Conservation (phyloP, 2,888 invertebrate genomes). For the Pogonocherus hispidulus region DNA sequence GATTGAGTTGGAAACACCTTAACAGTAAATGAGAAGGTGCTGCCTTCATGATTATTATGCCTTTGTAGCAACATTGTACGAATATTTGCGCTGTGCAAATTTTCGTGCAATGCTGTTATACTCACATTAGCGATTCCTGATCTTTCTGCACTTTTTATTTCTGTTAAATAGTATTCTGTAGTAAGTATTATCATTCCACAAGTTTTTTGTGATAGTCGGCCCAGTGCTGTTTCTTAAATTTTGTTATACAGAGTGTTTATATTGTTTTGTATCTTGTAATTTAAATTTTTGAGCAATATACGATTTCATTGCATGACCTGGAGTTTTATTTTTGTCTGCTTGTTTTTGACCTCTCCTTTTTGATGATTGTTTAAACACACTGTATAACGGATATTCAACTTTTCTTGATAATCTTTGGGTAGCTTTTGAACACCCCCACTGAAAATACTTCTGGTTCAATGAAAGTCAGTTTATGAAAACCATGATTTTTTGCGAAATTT, state of each 20-base stretch:
- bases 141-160: not conserved
- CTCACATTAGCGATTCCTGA: not conserved
- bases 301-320: conserved; percentile 50
- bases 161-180: not conserved
- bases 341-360: conserved; percentile 34
- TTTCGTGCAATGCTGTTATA: not conserved
- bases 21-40: not conserved
- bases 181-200: not conserved
- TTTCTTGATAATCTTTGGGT: not conserved
- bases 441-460: too few species aligned
- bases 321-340: conserved; percentile 53
- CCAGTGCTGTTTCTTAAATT: conserved; percentile 32
- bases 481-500: too few species aligned
- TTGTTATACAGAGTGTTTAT: conserved; percentile 59
- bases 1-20: too few species aligned
- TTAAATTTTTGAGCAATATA: conserved; percentile 56
- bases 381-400: conserved; percentile 53
- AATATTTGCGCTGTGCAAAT: not conserved
- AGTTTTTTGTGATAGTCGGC: not conserved
- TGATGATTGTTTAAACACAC: conserved; percentile 46
- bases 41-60: not conserved
- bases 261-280: conserved; percentile 44
- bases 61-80: too few species aligned
- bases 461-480: too few species aligned
- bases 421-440: too few species aligned